phyloP scores from a whole-genome alignment of 2,797 vertebrate species.

The Epinephelus coioides region DNA sequence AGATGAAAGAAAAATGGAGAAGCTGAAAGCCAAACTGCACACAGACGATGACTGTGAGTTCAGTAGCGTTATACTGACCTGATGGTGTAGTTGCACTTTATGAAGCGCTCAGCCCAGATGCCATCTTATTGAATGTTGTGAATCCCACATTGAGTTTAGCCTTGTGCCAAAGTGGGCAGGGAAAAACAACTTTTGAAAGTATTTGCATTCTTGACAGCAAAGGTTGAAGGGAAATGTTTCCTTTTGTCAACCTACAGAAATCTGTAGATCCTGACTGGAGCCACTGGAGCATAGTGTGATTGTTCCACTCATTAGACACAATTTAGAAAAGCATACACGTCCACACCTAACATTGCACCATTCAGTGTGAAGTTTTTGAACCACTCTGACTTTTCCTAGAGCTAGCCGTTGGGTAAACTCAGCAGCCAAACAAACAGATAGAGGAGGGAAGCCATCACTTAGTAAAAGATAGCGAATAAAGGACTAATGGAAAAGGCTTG shows the following conservation, averaged over 20 bases:
- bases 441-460: not conserved
- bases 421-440: not conserved
- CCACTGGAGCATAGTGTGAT: not conserved
- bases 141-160: not conserved
- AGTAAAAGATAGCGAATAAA: not conserved
- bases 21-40: constrained; percentile 98
- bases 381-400: not conserved
- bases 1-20: constrained; percentile 99
- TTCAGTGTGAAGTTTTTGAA: not conserved
- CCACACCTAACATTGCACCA: not conserved
- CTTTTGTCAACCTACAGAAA: constrained; percentile 3
- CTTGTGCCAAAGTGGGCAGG: not conserved
- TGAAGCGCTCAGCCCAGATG: not conserved
- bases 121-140: not conserved
- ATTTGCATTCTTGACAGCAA: not conserved
- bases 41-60: constrained; percentile 98
- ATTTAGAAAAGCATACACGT: not conserved
- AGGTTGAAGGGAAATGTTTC: not conserved
- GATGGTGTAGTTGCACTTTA: no score
- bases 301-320: not conserved
- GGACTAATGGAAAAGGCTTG: not conserved
- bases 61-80: not conserved
- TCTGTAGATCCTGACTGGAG: not conserved
- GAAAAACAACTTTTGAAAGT: no score
- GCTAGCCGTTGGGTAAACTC: not conserved